Conservation (phyloP, 1,140 invertebrate genomes). For the Musca vetustissima region DNA sequence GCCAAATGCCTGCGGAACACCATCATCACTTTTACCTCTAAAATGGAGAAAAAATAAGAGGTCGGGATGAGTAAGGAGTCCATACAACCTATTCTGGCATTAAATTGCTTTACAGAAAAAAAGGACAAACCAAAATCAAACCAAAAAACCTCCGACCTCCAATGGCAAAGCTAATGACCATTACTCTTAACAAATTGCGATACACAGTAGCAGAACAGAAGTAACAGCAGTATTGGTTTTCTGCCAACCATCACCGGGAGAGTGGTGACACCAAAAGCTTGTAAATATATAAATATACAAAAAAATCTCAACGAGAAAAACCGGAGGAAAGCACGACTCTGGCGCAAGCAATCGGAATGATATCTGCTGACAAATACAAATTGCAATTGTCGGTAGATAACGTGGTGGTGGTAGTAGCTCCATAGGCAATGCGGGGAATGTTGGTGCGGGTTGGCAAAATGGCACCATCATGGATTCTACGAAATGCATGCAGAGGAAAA, state of each 20-base stretch:
- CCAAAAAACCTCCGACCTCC: too few relatives aligned
- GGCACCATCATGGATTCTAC: too few relatives aligned
- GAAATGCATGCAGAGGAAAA: too few relatives aligned
- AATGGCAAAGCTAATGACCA: conserved; percentile 19
- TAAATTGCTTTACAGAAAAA: conserved; percentile 1
- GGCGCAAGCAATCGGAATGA: background rate
- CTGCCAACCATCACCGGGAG: background rate
- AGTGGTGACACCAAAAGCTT: conserved; percentile 2
- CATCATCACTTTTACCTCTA: too few relatives aligned
- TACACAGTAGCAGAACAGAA: too few relatives aligned
- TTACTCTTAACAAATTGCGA: conserved; percentile 20
- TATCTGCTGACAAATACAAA: conserved; percentile 21
- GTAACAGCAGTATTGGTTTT: too few relatives aligned
- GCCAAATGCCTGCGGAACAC: too few relatives aligned
- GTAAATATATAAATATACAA: conserved; percentile 11
- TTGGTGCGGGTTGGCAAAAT: too few relatives aligned
- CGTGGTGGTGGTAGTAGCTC: too few relatives aligned
- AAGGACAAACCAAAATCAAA: background rate
- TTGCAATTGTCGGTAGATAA: background rate
- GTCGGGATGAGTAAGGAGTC: too few relatives aligned
- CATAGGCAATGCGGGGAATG: too few relatives aligned
- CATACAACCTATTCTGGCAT: background rate
- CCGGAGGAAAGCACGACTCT: background rate
- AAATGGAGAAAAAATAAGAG: too few relatives aligned
- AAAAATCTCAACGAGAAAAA: background rate